These are phyloP conservation scores for Dipodomys stephensi DNA, from an alignment of 2,113 vertebrate genomes.

Conservation along the genomic window DNA sequence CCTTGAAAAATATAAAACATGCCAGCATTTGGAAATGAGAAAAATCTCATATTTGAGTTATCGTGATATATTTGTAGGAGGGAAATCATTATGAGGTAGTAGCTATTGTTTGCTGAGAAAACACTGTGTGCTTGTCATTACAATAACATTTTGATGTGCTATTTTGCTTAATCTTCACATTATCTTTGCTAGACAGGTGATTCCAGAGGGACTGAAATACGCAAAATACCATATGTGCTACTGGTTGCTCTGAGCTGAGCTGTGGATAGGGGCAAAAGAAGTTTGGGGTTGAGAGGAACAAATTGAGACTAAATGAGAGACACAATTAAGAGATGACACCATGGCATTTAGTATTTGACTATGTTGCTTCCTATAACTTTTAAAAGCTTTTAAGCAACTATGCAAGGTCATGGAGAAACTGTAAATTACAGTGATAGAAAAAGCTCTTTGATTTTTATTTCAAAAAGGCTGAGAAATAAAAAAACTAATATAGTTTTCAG, in stretches of 20 bases:
- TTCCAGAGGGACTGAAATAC: neutral
- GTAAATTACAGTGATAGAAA: conserved; percentile 43
- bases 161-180: neutral
- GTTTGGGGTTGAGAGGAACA: neutral
- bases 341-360: conserved; percentile 18
- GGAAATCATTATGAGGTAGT: neutral
- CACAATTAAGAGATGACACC: neutral
- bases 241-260: neutral
- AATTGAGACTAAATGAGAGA: neutral
- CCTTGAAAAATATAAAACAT: conserved; percentile 23
- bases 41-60: neutral
- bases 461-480: neutral
- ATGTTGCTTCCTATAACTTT: conserved; percentile 65
- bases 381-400: conserved; percentile 52
- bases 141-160: neutral
- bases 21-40: neutral
- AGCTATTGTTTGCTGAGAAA: neutral
- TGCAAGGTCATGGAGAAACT: conserved; percentile 43
- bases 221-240: neutral
- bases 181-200: neutral
- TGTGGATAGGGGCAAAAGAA: neutral
- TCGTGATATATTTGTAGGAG: neutral
- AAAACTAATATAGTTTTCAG: neutral
- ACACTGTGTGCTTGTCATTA: neutral
- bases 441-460: conserved; percentile 58